Percentiles rank a stretch among this genome's conserved stretches.
Evolutionary conservation across 2,888 invertebrate genomes (phyloP).

Genomic region (Volucella zonaria): DNA sequence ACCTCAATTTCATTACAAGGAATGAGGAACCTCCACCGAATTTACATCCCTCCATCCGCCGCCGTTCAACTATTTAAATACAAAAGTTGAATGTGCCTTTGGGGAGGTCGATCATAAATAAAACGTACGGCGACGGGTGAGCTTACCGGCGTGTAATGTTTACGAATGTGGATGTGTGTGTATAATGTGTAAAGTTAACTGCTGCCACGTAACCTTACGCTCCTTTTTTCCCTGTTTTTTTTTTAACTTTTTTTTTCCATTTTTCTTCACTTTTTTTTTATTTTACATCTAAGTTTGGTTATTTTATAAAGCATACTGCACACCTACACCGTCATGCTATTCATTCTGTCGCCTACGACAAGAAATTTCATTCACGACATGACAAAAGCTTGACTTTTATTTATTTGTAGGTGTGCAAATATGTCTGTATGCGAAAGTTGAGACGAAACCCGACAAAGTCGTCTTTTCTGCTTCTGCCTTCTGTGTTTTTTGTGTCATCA

Average conservation of each 20-base stretch:
- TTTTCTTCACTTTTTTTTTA: background rate
- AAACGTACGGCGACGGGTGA: background rate
- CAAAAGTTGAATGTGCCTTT: conserved; percentile 61
- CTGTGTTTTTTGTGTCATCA: conserved; percentile 39
- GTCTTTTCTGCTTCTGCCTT: too few species aligned
- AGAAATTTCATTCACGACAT: conserved; percentile 37
- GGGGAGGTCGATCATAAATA: conserved; percentile 66
- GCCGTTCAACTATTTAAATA: conserved; percentile 50
- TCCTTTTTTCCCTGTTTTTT: conserved; percentile 5
- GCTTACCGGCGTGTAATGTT: background rate
- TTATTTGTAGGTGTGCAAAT: background rate
- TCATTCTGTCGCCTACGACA: background rate
- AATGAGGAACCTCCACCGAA: conserved; percentile 11
- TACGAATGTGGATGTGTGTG: conserved; percentile 1
- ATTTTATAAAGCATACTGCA: conserved; percentile 39
- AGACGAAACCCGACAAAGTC: conserved; percentile 37
- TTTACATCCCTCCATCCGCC: conserved; percentile 35
- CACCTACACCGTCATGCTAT: conserved; percentile 1
- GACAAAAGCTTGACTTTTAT: conserved; percentile 24
- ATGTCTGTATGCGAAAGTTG: conserved; percentile 1
- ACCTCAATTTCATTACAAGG: background rate
- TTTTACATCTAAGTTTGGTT: background rate
- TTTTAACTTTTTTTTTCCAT: background rate
- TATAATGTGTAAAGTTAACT: conserved; percentile 44
- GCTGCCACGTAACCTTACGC: conserved; percentile 43